Evolutionary conservation across 2,888 invertebrate genomes (phyloP), one percentile per base, ranked within the genome.

Genomic region (Digitonthophagus gazella): DNA sequence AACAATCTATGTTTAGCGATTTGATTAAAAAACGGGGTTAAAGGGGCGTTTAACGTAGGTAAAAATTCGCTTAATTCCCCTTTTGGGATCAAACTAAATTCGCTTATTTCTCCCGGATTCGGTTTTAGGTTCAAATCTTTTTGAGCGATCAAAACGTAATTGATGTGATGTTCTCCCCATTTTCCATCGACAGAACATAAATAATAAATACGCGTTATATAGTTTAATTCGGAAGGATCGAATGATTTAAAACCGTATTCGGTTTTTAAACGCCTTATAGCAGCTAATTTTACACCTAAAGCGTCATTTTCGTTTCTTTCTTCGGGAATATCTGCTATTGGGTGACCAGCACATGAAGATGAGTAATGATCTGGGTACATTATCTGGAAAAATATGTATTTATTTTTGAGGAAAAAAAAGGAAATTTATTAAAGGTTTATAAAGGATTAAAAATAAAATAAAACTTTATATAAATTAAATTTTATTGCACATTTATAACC

Each of bases 301-400:
- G 91, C 91, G 74, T 92, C 85, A 0, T 87, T 81, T 76, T 93
- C 93, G n/a, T 87, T 87, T 14, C 89, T 88, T 76, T 91, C 90
- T 57, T 91, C 90, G 0, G 87, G 85, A 15, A 91, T 88, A 75
- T 92, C 90, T 73, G 89, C 89, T 67, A 98, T 83, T 0, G 99
- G 99, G 84, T 99, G 99, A 82, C 97, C 97, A 81, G 98, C 99
- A 84, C 99, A 99, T 0, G 98, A 93, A 80, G 98, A 98, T n/a
- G 97, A 95, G 79, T 93, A 96, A 78, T 90, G 90, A 73, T 91
- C 89, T 56, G 93, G 92, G 83, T 93, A 94, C 70, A 93, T 94
- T 69, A 93, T 88, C 93, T 93, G 77, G 75, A 78, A 76, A 22
- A 64, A 55, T 20, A 14, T 57, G n/a, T n/a, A n/a, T n/a, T n/a